A percentile compares a stretch with the other conserved stretches of the same genome.
Evolutionary conservation across 2,113 vertebrate genomes (phyloP).

Genomic region (Myotis lucifugus): DNA sequence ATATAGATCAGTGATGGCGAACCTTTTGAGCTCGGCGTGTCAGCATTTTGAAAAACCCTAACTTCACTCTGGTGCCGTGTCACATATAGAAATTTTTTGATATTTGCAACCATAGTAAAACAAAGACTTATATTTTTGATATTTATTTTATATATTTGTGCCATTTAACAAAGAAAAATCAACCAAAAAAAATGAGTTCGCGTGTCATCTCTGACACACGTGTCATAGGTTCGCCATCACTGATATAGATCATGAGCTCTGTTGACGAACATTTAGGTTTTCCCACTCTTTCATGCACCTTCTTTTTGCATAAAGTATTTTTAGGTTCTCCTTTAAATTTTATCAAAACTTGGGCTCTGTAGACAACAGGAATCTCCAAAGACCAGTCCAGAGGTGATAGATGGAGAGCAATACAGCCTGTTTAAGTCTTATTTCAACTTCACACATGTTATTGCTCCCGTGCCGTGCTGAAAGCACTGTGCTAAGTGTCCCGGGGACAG

Average conservation of each 20-base stretch:
- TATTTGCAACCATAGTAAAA: too few relatives aligned
- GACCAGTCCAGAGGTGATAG: constrained; percentile 29
- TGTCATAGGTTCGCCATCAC: too few relatives aligned
- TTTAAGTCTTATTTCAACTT: constrained; percentile 31
- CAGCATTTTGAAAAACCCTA: too few relatives aligned
- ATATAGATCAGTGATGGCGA: background rate
- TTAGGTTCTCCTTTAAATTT: constrained; percentile 48
- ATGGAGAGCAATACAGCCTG: background rate
- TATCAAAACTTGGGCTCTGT: background rate
- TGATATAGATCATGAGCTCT: background rate
- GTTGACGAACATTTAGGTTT: background rate
- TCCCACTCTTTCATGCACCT: background rate
- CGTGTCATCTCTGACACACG: too few relatives aligned
- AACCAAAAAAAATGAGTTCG: too few relatives aligned
- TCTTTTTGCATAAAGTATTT: background rate
- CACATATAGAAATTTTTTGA: too few relatives aligned
- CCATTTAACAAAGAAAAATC: too few relatives aligned
- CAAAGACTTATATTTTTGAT: too few relatives aligned
- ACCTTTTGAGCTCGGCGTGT: too few relatives aligned
- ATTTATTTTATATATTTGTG: too few relatives aligned
- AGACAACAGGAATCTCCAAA: constrained; percentile 15
- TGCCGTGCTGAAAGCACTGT: background rate
- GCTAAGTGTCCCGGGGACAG: background rate
- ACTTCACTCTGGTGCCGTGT: too few relatives aligned
- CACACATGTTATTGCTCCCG: background rate